Evolutionary conservation across 1,140 invertebrate species (phyloP).

Genomic region (Vanessa atalanta): DNA sequence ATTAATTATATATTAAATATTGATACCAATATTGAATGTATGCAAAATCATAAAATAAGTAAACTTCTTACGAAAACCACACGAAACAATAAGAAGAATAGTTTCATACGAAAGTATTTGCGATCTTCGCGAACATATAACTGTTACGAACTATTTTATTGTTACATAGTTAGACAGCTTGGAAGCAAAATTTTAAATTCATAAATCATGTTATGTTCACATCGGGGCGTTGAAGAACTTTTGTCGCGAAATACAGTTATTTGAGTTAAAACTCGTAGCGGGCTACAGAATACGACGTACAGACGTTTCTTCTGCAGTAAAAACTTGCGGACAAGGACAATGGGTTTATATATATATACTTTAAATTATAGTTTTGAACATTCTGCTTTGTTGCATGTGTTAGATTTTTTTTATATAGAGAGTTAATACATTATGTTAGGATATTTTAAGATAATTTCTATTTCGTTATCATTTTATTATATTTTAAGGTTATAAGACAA

Average conservation of each 20-base stretch:
- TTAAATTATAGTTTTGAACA: conserved; percentile 9
- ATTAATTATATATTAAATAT: no score
- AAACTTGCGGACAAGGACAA: conserved; percentile 25
- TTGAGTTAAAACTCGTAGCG: conserved; percentile 40
- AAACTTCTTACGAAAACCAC: conserved; percentile 11
- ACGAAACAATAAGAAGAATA: conserved; percentile 20
- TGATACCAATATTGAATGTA: background rate
- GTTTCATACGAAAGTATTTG: conserved; percentile 22
- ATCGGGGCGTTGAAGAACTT: conserved; percentile 40
- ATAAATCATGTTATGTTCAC: conserved; percentile 43
- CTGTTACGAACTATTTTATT: conserved; percentile 35
- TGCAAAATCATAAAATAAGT: background rate
- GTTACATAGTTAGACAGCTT: conserved; percentile 35
- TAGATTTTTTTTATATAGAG: no score
- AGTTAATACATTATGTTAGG: no score
- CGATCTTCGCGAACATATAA: conserved; percentile 12
- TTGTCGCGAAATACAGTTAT: conserved; percentile 43
- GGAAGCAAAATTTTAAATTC: conserved; percentile 42
- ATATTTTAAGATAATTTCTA: no score
- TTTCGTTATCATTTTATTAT: no score
- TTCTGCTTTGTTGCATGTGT: background rate
- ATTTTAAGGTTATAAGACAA: no score
- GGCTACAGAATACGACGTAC: conserved; percentile 28
- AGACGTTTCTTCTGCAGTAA: conserved; percentile 23
- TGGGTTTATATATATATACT: conserved; percentile 16